A percentile compares a stretch with the other conserved stretches of the same genome.
phyloP scores from a whole-genome alignment of 1,140 invertebrate genomes.

The Drosophila orosa region DNA sequence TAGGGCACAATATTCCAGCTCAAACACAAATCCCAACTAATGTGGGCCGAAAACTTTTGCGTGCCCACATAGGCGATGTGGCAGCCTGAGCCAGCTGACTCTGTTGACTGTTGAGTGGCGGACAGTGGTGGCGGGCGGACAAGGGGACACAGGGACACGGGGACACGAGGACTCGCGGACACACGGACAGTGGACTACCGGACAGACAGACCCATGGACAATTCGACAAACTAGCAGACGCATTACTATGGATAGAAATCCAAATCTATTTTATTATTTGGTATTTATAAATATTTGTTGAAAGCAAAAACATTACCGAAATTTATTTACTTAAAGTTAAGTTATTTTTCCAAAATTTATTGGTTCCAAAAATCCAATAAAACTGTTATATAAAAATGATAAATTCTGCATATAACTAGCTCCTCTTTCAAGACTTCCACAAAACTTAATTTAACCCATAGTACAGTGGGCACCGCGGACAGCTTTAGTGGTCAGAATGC shows the following conservation, averaged over 20 bases:
- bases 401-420: too few relatives aligned
- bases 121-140: constrained; percentile 25
- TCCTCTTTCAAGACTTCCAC: neutral
- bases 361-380: too few relatives aligned
- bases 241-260: neutral
- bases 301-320: too few relatives aligned
- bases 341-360: too few relatives aligned
- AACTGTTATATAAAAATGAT: too few relatives aligned
- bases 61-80: constrained; percentile 48
- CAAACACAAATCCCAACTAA: constrained; percentile 81
- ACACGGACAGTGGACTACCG: constrained; percentile 2
- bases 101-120: constrained; percentile 78
- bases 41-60: constrained; percentile 80
- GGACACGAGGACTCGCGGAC: neutral
- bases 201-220: constrained; percentile 9
- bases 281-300: too few relatives aligned
- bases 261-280: neutral
- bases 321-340: too few relatives aligned
- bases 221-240: constrained; percentile 1
- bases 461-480: constrained; percentile 28
- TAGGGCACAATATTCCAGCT: constrained; percentile 72
- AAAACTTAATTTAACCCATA: neutral
- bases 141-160: constrained; percentile 19
- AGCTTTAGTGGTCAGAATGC: constrained; percentile 70
- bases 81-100: constrained; percentile 66